phyloP scores from a whole-genome alignment of 2,888 invertebrate species.

The Loripinus fragilis region DNA sequence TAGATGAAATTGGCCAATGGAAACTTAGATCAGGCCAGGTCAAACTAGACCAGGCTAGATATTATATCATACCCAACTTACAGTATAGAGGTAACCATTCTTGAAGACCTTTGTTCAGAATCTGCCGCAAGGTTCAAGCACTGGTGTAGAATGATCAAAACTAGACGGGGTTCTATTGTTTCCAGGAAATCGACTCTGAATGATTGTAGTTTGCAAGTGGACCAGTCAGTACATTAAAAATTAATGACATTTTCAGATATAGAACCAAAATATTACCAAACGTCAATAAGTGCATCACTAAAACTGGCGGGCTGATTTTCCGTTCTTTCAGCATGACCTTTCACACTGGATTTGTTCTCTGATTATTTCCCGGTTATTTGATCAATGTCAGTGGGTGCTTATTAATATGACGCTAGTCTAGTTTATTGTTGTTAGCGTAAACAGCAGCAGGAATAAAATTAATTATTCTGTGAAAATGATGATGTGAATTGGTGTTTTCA shows the following conservation, averaged over 20 bases:
- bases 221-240: conserved; percentile 9
- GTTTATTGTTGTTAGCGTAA: conserved; percentile 7
- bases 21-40: too few relatives aligned
- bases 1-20: too few relatives aligned
- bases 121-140: background rate
- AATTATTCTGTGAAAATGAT: conserved; percentile 5
- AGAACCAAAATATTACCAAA: conserved; percentile 5
- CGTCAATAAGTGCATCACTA: conserved; percentile 3
- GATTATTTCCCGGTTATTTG: conserved; percentile 14
- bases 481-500: background rate
- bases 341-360: conserved; percentile 18
- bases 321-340: conserved; percentile 12
- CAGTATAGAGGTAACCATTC: conserved; percentile 11
- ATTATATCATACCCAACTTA: too few relatives aligned
- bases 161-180: conserved; percentile 11
- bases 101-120: conserved; percentile 9
- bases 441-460: background rate
- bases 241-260: conserved; percentile 10
- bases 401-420: conserved; percentile 18
- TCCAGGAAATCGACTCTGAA: conserved; percentile 13
- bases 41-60: too few relatives aligned
- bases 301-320: background rate
- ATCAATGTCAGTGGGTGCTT: conserved; percentile 13
- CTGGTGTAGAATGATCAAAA: conserved; percentile 15
- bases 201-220: conserved; percentile 8